Percentiles rank a stretch among this genome's conserved stretches.
These are phyloP conservation scores for Solenopsis fugax DNA, from an alignment of 1,140 invertebrate genomes.

Conservation along the genomic window DNA sequence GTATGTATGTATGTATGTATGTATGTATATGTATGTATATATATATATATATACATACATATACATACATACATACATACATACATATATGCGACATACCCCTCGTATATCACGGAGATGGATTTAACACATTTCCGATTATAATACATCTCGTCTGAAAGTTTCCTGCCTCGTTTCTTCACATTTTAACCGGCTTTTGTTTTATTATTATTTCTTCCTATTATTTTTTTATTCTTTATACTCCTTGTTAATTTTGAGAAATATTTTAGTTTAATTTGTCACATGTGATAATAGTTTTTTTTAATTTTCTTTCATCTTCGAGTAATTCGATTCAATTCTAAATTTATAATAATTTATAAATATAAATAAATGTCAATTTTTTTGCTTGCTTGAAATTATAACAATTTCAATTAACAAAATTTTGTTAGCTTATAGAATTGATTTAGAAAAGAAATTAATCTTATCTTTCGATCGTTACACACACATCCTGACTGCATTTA, in stretches of 20 bases:
- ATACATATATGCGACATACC: background rate
- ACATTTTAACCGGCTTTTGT: background rate
- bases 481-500: conserved; percentile 16
- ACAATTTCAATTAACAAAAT: background rate
- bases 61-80: no score
- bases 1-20: no score
- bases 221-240: background rate
- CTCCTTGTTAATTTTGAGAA: background rate
- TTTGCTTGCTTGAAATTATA: background rate
- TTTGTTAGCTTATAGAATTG: background rate
- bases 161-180: background rate
- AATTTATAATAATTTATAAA: background rate
- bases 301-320: background rate
- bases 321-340: background rate
- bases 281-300: background rate
- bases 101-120: background rate
- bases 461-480: conserved; percentile 5
- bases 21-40: no score
- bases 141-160: background rate
- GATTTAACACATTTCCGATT: background rate
- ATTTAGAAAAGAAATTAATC: background rate
- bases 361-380: background rate
- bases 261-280: background rate
- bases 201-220: background rate
- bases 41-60: no score